phyloP scores from a whole-genome alignment of 2,797 vertebrate species.

The Parotocinclus haroldoi region DNA sequence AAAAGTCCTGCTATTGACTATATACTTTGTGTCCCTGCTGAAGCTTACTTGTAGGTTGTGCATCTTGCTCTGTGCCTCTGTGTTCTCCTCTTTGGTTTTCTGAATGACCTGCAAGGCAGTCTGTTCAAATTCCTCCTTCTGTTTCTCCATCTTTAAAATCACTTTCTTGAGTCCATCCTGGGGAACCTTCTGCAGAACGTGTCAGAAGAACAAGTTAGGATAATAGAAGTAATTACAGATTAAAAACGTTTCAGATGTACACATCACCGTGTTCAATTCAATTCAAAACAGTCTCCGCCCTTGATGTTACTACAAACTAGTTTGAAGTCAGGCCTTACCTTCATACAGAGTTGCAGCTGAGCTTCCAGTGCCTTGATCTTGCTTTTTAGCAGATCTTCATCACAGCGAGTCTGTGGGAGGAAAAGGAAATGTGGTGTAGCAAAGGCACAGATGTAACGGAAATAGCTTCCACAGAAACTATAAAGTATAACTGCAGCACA shows the following conservation, averaged over 20 bases:
- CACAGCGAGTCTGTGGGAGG: conserved; percentile 81
- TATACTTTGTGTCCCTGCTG: too few species aligned
- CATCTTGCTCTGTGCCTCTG: conserved; percentile 72
- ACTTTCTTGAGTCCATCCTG: conserved; percentile 81
- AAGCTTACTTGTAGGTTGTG: conserved; percentile 77
- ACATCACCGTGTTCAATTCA: too few species aligned
- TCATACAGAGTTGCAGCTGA: conserved; percentile 83
- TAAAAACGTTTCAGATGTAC: too few species aligned
- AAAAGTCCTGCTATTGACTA: too few species aligned
- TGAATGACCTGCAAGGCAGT: conserved; percentile 81
- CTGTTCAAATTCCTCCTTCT: conserved; percentile 83
- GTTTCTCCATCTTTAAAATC: conserved; percentile 86
- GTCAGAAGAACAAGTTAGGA: too few species aligned
- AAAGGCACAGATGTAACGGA: conserved; percentile 20
- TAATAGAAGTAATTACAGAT: too few species aligned
- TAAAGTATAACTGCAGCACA: neutral
- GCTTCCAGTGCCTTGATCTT: conserved; percentile 84
- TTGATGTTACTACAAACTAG: neutral
- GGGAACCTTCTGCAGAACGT: conserved; percentile 43
- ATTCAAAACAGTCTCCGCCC: too few species aligned
- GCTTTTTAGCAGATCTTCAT: conserved; percentile 84
- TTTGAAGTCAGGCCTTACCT: conserved; percentile 72
- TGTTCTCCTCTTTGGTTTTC: conserved; percentile 82
- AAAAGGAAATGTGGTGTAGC: conserved; percentile 61
- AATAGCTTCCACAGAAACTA: conserved; percentile 25